Percentiles rank a stretch among this genome's conserved stretches.
Evolutionary conservation across 2,797 vertebrate genomes (phyloP).

Genomic region (Ptychobarbus kaznakovi): DNA sequence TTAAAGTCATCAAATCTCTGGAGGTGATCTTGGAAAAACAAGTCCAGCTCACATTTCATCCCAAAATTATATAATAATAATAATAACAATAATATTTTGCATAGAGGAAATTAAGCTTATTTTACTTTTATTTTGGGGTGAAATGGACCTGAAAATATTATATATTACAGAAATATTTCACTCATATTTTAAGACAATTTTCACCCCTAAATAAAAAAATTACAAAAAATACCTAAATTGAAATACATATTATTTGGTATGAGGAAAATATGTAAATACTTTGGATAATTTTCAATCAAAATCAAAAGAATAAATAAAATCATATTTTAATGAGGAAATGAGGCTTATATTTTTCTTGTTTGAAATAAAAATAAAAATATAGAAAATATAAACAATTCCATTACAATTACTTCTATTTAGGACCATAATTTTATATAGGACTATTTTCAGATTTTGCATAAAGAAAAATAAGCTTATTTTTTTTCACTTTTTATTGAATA

Average conservation of each 20-base stretch:
- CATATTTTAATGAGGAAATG: not conserved
- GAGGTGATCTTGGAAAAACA: not conserved
- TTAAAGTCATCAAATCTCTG: not conserved
- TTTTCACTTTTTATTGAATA: not conserved
- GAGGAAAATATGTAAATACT: not conserved
- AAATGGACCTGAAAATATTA: not conserved
- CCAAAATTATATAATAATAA: not conserved
- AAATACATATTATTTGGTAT: not conserved
- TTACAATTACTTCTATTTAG: no score
- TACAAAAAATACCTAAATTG: not conserved
- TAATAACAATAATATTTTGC: not conserved
- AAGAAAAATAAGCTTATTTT: not conserved
- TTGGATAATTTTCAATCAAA: not conserved
- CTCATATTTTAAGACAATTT: not conserved
- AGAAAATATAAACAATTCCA: no score
- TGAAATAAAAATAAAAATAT: no score
- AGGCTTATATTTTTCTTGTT: not conserved
- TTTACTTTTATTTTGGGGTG: not conserved
- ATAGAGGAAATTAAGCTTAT: not conserved
- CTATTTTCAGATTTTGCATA: not conserved
- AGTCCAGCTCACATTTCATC: not conserved
- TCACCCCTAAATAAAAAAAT: not conserved
- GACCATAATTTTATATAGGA: not conserved
- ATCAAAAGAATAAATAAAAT: not conserved
- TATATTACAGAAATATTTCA: not conserved